A percentile compares a stretch with the other conserved stretches of the same genome.
phyloP scores from a whole-genome alignment of 1,140 invertebrate genomes.

The Pachypeltis micranthus region DNA sequence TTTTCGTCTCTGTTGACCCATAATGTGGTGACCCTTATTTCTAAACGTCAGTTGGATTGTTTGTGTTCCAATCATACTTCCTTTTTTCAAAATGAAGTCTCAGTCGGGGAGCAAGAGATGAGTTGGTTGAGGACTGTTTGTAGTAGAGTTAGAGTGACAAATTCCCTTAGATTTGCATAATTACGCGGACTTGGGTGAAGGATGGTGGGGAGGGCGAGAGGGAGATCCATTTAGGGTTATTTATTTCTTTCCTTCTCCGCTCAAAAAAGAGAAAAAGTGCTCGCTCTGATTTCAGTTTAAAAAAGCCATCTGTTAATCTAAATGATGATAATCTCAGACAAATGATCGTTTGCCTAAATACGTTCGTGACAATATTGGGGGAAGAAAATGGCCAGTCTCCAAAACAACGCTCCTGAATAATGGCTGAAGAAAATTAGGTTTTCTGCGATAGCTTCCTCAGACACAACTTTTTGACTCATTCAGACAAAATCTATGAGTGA shows the following conservation, averaged over 20 bases:
- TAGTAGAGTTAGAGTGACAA: slow-evolving; percentile 3
- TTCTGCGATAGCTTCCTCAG: too few species aligned
- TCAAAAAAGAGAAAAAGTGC: neutral
- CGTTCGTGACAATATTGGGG: too few species aligned
- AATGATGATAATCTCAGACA: slow-evolving; percentile 4
- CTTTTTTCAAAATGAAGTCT: too few species aligned
- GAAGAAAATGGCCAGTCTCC: too few species aligned
- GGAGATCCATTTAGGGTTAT: slow-evolving; percentile 5
- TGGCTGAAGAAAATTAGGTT: too few species aligned
- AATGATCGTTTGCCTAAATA: neutral
- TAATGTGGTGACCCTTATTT: too few species aligned
- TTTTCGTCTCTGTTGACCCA: too few species aligned
- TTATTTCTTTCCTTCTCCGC: neutral
- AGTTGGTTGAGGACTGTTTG: neutral
- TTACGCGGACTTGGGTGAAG: neutral
- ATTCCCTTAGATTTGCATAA: slow-evolving; percentile 5
- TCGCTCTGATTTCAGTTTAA: neutral
- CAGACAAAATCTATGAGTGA: too few species aligned
- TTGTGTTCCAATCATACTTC: neutral
- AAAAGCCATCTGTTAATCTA: neutral
- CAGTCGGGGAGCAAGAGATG: neutral
- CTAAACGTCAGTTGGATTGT: too few species aligned
- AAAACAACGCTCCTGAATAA: too few species aligned
- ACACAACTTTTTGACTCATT: too few species aligned
- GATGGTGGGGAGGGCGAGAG: neutral